phyloP scores from a whole-genome alignment of 2,797 vertebrate species.

The Vipera ursinii region DNA sequence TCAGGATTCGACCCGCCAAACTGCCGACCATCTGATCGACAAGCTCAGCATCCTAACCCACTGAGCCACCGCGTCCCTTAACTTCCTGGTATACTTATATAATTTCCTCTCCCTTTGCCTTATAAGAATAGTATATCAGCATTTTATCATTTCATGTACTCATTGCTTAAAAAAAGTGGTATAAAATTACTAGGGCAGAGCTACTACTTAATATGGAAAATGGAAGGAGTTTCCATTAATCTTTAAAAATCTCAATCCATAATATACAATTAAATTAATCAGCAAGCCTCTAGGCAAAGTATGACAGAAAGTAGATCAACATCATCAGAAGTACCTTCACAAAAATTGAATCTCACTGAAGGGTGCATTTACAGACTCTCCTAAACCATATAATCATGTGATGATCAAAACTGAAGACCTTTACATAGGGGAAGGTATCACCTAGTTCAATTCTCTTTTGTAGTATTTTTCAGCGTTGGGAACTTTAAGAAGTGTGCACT shows the following conservation, averaged over 20 bases:
- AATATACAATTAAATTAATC: constrained; percentile 38
- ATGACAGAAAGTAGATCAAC: not conserved
- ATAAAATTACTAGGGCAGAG: constrained; percentile 32
- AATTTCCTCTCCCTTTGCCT: constrained; percentile 37
- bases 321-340: not conserved
- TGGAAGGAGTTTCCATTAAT: constrained; percentile 33
- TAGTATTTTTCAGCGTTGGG: not conserved
- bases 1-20: too few species aligned
- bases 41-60: too few species aligned
- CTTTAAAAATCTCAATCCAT: constrained; percentile 30
- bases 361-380: not conserved
- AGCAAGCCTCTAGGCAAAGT: not conserved
- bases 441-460: not conserved
- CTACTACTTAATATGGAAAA: constrained; percentile 25
- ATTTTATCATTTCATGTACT: constrained; percentile 54
- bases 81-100: constrained; percentile 71
- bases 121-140: constrained; percentile 22
- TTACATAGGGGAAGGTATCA: not conserved
- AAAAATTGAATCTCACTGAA: not conserved
- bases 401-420: not conserved
- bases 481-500: not conserved
- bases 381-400: not conserved
- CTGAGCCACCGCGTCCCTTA: not conserved
- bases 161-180: constrained; percentile 57
- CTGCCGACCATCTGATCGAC: too few species aligned